Conservation (phyloP, 2,797 vertebrate species). For the Gymnodraco acuticeps region DNA sequence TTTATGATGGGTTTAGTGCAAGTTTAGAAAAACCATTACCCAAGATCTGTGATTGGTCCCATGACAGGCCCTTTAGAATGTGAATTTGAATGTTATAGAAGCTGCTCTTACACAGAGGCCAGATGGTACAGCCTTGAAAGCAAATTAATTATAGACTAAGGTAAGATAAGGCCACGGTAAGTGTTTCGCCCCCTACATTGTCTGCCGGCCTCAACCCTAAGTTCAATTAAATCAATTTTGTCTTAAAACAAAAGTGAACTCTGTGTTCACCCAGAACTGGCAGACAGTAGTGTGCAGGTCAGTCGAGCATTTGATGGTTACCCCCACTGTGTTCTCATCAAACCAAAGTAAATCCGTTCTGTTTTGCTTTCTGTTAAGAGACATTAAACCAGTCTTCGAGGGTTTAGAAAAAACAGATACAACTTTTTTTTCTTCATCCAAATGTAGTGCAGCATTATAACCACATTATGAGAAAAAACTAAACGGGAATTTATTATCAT, state of each 20-base stretch:
- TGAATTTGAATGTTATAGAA: slow-evolving; percentile 44
- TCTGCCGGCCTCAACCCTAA: slow-evolving; percentile 22
- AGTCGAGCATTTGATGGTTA: not conserved
- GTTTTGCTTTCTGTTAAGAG: not conserved
- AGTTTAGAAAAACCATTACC: slow-evolving; percentile 41
- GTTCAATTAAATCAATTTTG: slow-evolving; percentile 48
- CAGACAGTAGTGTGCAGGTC: slow-evolving; percentile 24
- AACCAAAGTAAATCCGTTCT: slow-evolving; percentile 1
- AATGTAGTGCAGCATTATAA: not conserved
- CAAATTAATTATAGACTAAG: slow-evolving; percentile 59
- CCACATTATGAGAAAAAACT: not conserved
- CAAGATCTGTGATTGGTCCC: slow-evolving; percentile 42
- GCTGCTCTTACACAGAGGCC: slow-evolving; percentile 38
- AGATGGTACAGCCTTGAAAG: slow-evolving; percentile 52
- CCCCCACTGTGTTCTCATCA: not conserved
- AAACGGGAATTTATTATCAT: not conserved
- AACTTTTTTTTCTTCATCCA: not conserved
- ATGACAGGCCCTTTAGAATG: slow-evolving; percentile 40
- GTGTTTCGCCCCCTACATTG: slow-evolving; percentile 39
- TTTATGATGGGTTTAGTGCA: slow-evolving; percentile 32
- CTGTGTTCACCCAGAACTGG: slow-evolving; percentile 26
- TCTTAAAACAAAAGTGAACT: slow-evolving; percentile 17
- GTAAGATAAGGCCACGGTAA: slow-evolving; percentile 22
- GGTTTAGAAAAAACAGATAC: not conserved
- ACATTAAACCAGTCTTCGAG: not conserved